Base-by-base conservation (phyloP, 2,888 invertebrate genomes). In the Nesidiocoris tenuis region DNA sequence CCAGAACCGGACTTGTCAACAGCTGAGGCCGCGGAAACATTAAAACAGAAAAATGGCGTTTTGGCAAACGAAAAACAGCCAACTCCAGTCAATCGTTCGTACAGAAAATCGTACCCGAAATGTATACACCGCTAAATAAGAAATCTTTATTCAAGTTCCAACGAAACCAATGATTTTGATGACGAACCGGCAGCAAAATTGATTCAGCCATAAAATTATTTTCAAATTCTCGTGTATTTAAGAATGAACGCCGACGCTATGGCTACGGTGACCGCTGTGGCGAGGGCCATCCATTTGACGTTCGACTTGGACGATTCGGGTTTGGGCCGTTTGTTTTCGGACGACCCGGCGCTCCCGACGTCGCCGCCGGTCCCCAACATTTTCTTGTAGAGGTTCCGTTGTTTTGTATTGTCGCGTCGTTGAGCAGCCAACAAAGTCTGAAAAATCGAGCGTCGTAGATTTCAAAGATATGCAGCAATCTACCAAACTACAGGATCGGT, bases 181-280 rank as follows among this genome's bases (percentile, higher is more conserved):
- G 39, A 3, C 12, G 39, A 39, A 39, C 12, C 12, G 39, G 39
- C 39, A 39, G 39, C 39, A 39, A 39, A 39, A 39, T 39, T 39
- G 3, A 3, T 3, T 39, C 5, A 39, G 12, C 39, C 5, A 12
- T 39, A 39, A 39, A 39, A 39, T 39, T 39, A 39, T 39, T 25
- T 64, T 74, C 57, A 65, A 39, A 74, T 74, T 74, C 65, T 74
- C 19, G 24, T 23, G 65, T 65, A 65, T 64, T 64, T 59, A 16
- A 65, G 90, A 82, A 90, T 88, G 84, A 92, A 92, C 75, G 91
- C 89, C 68, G 91, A 87, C 74, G 91, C 88, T 79, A 92, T 91
- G 75, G 89, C 88, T 76, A 90, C 87, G 71, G 91, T 89, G 80
- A 92, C 89, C 70, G 89, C 86, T 74, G 89, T 88, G 67, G 90